Evolutionary conservation across 1,140 invertebrate species (phyloP).

Genomic region (Eumeta japonica): DNA sequence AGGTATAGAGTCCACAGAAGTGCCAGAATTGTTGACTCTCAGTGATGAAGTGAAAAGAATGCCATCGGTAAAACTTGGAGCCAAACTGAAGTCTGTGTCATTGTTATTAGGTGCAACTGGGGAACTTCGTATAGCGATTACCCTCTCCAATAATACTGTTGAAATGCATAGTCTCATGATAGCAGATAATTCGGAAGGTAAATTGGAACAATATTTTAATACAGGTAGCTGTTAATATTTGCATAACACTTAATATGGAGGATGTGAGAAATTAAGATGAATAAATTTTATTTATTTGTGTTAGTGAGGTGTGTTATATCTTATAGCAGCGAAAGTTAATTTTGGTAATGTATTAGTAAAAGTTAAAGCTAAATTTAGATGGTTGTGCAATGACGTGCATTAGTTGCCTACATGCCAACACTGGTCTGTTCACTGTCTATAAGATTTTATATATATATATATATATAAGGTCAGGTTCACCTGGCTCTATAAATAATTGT

Average conservation of each 20-base stretch:
- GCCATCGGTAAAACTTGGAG: conserved; percentile 62
- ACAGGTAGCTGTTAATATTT: conserved; percentile 6
- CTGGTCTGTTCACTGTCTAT: too few relatives aligned
- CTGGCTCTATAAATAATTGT: too few relatives aligned
- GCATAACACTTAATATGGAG: background rate
- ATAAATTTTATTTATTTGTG: background rate
- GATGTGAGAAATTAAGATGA: background rate
- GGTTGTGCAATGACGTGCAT: too few relatives aligned
- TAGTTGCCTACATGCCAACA: too few relatives aligned
- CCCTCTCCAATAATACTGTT: conserved; percentile 69
- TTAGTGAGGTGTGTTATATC: background rate
- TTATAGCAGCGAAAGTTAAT: background rate
- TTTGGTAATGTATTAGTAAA: too few relatives aligned
- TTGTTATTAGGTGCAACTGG: conserved; percentile 66
- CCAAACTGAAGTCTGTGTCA: conserved; percentile 71
- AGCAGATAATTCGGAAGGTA: conserved; percentile 54
- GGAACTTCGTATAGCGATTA: conserved; percentile 67
- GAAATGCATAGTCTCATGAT: conserved; percentile 61
- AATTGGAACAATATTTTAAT: conserved; percentile 10
- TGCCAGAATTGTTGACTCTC: conserved; percentile 50
- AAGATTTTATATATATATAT: too few relatives aligned
- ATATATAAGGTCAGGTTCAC: too few relatives aligned
- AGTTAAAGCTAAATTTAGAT: too few relatives aligned
- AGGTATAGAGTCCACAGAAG: conserved; percentile 20
- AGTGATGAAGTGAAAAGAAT: conserved; percentile 76